Evolutionary conservation across 2,113 vertebrate species (phyloP), one percentile per base, ranked within the genome.

Genomic region (Tympanuchus pallidicinctus): DNA sequence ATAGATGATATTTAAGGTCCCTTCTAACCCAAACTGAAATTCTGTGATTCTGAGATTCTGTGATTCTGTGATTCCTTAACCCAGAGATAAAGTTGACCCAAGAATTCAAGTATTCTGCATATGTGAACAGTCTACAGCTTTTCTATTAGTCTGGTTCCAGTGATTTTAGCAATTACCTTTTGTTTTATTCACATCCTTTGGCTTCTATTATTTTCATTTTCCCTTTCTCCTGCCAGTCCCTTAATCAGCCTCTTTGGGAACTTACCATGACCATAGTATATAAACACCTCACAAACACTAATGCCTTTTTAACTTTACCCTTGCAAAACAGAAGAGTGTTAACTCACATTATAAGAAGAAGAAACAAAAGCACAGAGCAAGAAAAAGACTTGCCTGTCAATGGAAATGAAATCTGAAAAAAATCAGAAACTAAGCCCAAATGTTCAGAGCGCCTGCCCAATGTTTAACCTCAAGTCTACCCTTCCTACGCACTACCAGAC

Each of bases 211-310:
- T 84, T 92, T 61, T 72, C 25, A 47, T 87, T 95, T 96, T 71
- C 71, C 10, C 1, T 43, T 94, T 89, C 36, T 91, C 45, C 21
- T 63, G 60, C 18, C 47, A 87, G 60, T 70, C 54, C 34, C 19
- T 72, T 87, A 92, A 92, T 85, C 89, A 94, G 75, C 70, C 75
- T 93, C 59, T 67, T 64, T 74, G 69, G 56, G 50, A 89, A 89
- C 28, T 70, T 74, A 27, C 43, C 43, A 76, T 45, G 66, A 84
- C 69, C 78, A 50, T 54, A 59, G 50, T 60, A 52, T 42, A 61
- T 2, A 34, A 89, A n/a, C 34, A 83, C 73, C 52, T 81, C 76
- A 81, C 34, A 88, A 83, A 90, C 85, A 69, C 56, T 77, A 89
- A 77, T 57, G 43, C 30, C 48, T 88, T 88, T 88, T 81, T 79